Evolutionary conservation across 2,113 vertebrate genomes (phyloP), one percentile per base, ranked within the genome.

Genomic region (Phaethon lepturus): DNA sequence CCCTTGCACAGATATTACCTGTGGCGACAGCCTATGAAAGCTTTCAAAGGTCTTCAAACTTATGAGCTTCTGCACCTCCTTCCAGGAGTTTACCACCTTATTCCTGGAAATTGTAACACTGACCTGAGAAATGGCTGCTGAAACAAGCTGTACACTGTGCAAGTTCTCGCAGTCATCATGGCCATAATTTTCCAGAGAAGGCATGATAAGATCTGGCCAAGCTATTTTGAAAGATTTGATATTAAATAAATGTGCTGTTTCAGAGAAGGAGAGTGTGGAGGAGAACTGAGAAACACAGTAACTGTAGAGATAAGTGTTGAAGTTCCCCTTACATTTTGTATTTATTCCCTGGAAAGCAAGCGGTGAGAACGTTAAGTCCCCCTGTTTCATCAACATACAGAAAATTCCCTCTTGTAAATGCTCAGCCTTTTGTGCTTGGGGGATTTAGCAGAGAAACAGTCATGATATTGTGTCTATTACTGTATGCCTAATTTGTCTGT

Each of bases 31-130:
- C 60, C 90, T 52, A 68, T 29, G 26, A 81, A 95, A 95, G 67
- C 58, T 95, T 84, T 82, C 89, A 94, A 74, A 93, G 29, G 13
- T 90, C 90, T 93, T 94, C 71, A 88, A 72, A 93, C 75, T 85
- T 69, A 67, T 0, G 8, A 94, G 86, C 28, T 74, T 69, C 59
- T 47, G 52, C 31, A 60, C 33, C 76, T 92, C 53, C 75, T 97
- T 93, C 63, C 74, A 80, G 59, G 58, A 18, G 16, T 93, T 85
- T 83, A 78, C 68, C 69, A 88, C 29, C 25, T 96, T 92, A 92
- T 77, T 90, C 91, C 91, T 96, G 93, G 68, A 82, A 97, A 90
- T 64, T 86, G 49, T 42, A 95, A 91, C 75, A 73, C 67, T 77
- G 79, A 77, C 50, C 58, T 42, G 77, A 25, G 28, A 95, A 97